Evolutionary conservation across 1,140 invertebrate genomes (phyloP).

Genomic region (Ips nitidus): DNA sequence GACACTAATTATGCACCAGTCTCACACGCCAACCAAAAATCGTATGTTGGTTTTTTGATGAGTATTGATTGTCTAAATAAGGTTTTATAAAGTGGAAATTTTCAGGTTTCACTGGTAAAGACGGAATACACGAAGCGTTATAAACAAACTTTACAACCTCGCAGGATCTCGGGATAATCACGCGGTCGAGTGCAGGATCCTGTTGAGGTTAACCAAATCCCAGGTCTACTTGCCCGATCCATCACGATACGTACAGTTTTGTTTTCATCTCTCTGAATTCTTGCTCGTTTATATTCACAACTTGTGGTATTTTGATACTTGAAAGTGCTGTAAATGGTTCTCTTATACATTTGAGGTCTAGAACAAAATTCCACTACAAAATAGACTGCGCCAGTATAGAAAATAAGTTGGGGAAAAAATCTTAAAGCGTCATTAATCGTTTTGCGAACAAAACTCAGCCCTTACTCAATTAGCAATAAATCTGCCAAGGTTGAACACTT

Average conservation of each 20-base stretch:
- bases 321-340: not conserved
- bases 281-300: slow-evolving; percentile 32
- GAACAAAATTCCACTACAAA: not conserved
- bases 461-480: slow-evolving; percentile 6
- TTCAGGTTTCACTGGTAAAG: too few species aligned
- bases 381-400: not conserved
- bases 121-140: slow-evolving; percentile 1
- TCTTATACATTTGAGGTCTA: not conserved
- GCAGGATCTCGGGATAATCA: slow-evolving; percentile 46
- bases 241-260: slow-evolving; percentile 49
- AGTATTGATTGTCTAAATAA: too few species aligned
- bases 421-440: not conserved
- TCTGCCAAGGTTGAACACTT: slow-evolving; percentile 6
- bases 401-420: not conserved
- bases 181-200: slow-evolving; percentile 52
- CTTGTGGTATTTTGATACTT: not conserved
- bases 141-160: slow-evolving; percentile 32
- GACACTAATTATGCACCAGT: too few species aligned
- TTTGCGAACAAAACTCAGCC: not conserved
- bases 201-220: slow-evolving; percentile 54
- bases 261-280: slow-evolving; percentile 29
- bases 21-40: too few species aligned
- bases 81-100: too few species aligned
- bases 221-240: slow-evolving; percentile 53
- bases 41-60: too few species aligned